Evolutionary conservation across 1,140 invertebrate genomes (phyloP).

Genomic region (Palaemon carinicauda): DNA sequence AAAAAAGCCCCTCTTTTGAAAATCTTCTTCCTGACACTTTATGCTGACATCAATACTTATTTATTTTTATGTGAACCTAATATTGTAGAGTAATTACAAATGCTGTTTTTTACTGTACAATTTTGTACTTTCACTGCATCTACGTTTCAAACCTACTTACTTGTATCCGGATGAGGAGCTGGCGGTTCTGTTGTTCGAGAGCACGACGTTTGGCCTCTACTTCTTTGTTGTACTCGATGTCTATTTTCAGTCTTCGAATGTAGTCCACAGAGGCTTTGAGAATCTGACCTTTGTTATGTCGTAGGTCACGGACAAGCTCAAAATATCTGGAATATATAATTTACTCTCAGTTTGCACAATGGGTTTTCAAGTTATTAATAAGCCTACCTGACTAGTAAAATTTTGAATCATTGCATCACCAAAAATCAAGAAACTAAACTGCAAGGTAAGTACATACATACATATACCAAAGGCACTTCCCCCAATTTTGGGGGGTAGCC

Average conservation of each 20-base stretch:
- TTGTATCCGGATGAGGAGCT: conserved; percentile 82
- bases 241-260: conserved; percentile 87
- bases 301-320: conserved; percentile 85
- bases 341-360: not conserved
- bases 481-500: too few species aligned
- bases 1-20: not conserved
- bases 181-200: conserved; percentile 84
- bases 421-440: too few species aligned
- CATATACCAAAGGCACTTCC: too few species aligned
- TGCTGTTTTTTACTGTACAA: too few species aligned
- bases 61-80: too few species aligned
- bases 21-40: too few species aligned
- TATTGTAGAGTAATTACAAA: too few species aligned
- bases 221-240: conserved; percentile 81
- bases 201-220: conserved; percentile 80
- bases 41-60: too few species aligned
- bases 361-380: too few species aligned
- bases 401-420: too few species aligned
- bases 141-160: conserved; percentile 66
- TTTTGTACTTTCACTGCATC: not conserved
- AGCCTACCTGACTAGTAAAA: too few species aligned
- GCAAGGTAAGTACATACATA: too few species aligned
- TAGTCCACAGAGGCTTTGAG: conserved; percentile 97
- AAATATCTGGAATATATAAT: conserved; percentile 67
- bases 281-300: conserved; percentile 96